Evolutionary conservation across 1,140 invertebrate species (phyloP), one percentile per base, ranked within the genome.

Genomic region (Hylyphantes graminicola): DNA sequence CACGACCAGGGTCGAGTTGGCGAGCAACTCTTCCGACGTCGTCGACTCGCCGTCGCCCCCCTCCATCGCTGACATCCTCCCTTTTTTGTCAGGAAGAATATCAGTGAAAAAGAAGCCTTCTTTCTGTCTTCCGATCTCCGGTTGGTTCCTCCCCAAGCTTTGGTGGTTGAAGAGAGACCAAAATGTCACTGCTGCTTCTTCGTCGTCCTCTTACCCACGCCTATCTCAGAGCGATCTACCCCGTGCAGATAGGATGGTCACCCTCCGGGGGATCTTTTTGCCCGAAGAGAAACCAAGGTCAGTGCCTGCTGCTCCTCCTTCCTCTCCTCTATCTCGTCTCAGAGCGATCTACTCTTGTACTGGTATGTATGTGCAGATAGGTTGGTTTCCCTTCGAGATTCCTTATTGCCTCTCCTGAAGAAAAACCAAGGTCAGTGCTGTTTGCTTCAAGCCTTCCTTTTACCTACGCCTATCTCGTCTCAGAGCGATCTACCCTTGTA

Each of bases 1-100:
- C 17, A 74, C 54, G 65, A 53, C 21, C 77, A 35, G 35, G 35
- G 81, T 84, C 75, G 63, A 35, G 35, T 75, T 70, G n/a, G n/a
- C n/a, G 35, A 35, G 35, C 65, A 55, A 57, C n/a, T 63, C 67
- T 8, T 74, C 83, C 65, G 73, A 63, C 74, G 21, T 65, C 19
- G 54, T 35, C 63, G 10, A 12, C 63, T 21, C 75, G 12, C 7
- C 75, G 17, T 59, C 15, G 15, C 59, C 76, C 17, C 53, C 75
- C 19, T 61, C 82, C 61, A 72, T 53, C 76, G 51, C 48, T n/a
- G 73, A 35, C 78, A n/a, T 13, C 19, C 61, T 17, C 17, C 50
- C 11, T 21, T 63, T 63, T n/a, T n/a, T n/a, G n/a, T 76, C 48
- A 65, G n/a, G 54, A 48, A 50, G 55, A 57, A 63, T n/a, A 10